Evolutionary conservation across 2,113 vertebrate genomes (phyloP), one percentile per base, ranked within the genome.

Genomic region (Psilopogon haemacephalus): DNA sequence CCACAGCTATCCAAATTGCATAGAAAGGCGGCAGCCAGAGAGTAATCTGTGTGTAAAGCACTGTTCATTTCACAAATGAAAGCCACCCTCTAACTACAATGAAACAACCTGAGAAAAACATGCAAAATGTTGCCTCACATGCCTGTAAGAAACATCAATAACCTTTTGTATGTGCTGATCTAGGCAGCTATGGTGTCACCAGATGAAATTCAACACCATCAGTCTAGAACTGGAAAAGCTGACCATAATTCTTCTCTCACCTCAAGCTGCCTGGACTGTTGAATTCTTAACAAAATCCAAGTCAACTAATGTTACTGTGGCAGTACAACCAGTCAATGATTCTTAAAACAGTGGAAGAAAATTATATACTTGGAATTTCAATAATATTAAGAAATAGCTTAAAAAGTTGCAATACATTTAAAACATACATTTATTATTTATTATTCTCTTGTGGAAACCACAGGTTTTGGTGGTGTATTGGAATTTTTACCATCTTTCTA

Each of bases 151-250:
- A 98, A 93, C 93, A 84, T 95, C n/a, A 96, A 85, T 46, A 95
- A 67, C 64, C 86, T 97, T 97, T 55, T 6, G 96, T 97, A 88
- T 72, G 3, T 58, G 40, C 84, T 95, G 42, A 64, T 88, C 79
- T 97, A 67, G 86, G 94, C 58, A 96, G 96, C 95, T 96, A 94
- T 91, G 84, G 60, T 96, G 94, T 91, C 95, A 95, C 16, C 38
- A 93, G 8, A 56, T 95, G 97, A 97, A 98, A 98, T 97, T 97
- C 97, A 97, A 96, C 68, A 96, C 40, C 67, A 35, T 65, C 37
- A 55, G 37, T n/a, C 63, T 42, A n/a, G 40, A 50, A 70, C 18
- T 52, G 83, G 58, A 73, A 83, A 92, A 84, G 9, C 48, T 50
- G 37, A 86, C 32, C 38, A 18, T 38, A 59, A 33, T 12, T 78